Conservation (phyloP, 1,140 invertebrate genomes). For the Drosophila nikananu region DNA sequence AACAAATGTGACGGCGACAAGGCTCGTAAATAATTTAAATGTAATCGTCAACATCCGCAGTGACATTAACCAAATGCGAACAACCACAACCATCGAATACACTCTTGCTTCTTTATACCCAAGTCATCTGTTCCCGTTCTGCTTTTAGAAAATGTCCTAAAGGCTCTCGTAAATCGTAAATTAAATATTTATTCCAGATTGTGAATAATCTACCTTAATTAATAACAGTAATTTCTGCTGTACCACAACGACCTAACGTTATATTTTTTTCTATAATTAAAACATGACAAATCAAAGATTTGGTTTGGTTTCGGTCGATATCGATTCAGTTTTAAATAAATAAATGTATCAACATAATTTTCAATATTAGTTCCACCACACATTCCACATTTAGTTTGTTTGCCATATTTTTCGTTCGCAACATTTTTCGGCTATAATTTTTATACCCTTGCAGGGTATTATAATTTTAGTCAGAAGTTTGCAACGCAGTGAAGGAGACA, state of each 20-base stretch:
- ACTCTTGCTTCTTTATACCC: background rate
- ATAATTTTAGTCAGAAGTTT: too few species aligned
- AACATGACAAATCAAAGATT: too few species aligned
- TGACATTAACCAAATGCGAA: conserved; percentile 75
- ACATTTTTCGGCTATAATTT: too few species aligned
- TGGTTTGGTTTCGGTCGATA: too few species aligned
- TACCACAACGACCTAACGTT: background rate
- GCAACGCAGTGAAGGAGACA: too few species aligned
- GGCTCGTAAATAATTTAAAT: conserved; percentile 79
- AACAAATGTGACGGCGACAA: conserved; percentile 67
- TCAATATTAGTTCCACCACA: too few species aligned
- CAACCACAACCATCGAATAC: conserved; percentile 37
- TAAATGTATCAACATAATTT: too few species aligned
- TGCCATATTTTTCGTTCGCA: too few species aligned
- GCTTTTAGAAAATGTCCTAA: background rate
- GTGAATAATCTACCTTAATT: conserved; percentile 51
- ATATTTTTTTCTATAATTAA: background rate
- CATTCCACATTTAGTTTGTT: too few species aligned
- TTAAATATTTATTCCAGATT: conserved; percentile 78
- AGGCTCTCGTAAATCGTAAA: conserved; percentile 60
- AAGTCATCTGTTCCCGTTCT: background rate
- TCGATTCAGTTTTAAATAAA: too few species aligned
- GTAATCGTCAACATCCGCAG: conserved; percentile 78
- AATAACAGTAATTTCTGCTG: conserved; percentile 28
- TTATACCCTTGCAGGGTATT: too few species aligned